phyloP scores from a whole-genome alignment of 2,888 invertebrate genomes.

The Celastrina argiolus region DNA sequence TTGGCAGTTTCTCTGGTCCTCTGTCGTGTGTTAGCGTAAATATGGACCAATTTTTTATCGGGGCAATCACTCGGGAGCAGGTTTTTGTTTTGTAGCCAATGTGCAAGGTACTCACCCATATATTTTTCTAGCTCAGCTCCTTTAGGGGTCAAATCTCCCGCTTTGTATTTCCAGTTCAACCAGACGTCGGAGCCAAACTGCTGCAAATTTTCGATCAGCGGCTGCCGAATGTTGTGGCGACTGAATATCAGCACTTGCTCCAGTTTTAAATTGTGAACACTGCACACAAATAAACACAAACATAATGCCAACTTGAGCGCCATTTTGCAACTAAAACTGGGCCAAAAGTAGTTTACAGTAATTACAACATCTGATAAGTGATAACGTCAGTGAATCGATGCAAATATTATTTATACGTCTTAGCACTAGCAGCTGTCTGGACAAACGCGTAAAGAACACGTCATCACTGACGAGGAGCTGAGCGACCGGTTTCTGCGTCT shows the following conservation, averaged over 20 bases:
- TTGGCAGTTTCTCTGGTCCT: slow-evolving; percentile 54
- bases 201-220: slow-evolving; percentile 44
- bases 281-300: slow-evolving; percentile 24
- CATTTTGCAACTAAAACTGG: slow-evolving; percentile 25
- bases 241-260: slow-evolving; percentile 55
- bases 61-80: slow-evolving; percentile 48
- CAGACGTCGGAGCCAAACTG: slow-evolving; percentile 44
- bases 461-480: neutral
- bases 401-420: neutral
- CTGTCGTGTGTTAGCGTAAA: slow-evolving; percentile 54
- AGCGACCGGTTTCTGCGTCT: neutral
- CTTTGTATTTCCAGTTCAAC: slow-evolving; percentile 46
- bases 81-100: slow-evolving; percentile 47
- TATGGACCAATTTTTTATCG: slow-evolving; percentile 38
- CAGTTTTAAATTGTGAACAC: slow-evolving; percentile 31
- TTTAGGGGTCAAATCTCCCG: slow-evolving; percentile 52
- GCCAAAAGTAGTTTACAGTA: neutral
- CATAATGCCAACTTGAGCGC: slow-evolving; percentile 23
- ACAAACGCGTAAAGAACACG: neutral
- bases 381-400: neutral
- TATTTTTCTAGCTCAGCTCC: slow-evolving; percentile 53
- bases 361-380: neutral
- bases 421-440: neutral
- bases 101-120: slow-evolving; percentile 53
- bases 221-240: slow-evolving; percentile 56